A percentile compares a stretch with the other conserved stretches of the same genome.
These are phyloP conservation scores for Hirundichthys speculiger DNA, from an alignment of 2,113 vertebrate genomes.

Conservation along the genomic window DNA sequence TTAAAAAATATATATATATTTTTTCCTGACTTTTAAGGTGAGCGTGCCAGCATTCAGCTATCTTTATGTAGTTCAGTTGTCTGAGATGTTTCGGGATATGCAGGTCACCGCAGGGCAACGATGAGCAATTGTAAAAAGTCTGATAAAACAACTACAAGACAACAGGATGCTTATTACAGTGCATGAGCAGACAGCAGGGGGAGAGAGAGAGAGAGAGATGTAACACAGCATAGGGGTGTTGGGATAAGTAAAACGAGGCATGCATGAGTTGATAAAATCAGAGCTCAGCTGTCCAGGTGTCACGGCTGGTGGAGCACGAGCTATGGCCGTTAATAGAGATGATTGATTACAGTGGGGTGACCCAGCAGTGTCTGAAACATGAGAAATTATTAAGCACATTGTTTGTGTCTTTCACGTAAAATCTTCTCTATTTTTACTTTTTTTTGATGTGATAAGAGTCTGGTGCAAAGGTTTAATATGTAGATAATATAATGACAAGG, in stretches of 20 bases:
- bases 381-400: conserved; percentile 67
- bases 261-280: conserved; percentile 68
- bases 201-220: conserved; percentile 24
- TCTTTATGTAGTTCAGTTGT: conserved; percentile 9
- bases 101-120: conserved; percentile 47
- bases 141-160: conserved; percentile 60
- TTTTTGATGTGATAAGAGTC: conserved; percentile 36
- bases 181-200: conserved; percentile 45
- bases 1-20: background rate
- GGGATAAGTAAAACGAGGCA: conserved; percentile 59
- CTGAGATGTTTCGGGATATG: conserved; percentile 42
- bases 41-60: background rate
- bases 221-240: conserved; percentile 50
- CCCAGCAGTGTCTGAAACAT: conserved; percentile 59
- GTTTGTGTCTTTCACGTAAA: conserved; percentile 53
- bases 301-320: conserved; percentile 70
- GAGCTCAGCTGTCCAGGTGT: conserved; percentile 74
- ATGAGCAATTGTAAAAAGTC: conserved; percentile 31
- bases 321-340: conserved; percentile 78
- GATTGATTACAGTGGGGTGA: conserved; percentile 68
- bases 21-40: background rate
- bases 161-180: conserved; percentile 42
- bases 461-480: conserved; percentile 50
- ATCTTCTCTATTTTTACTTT: conserved; percentile 9
- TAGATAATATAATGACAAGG: conserved; percentile 53